Percentiles rank a stretch among this genome's conserved stretches.
These are phyloP conservation scores for Cyphomyrus discorhynchus DNA, from an alignment of 2,113 vertebrate genomes.

Conservation along the genomic window DNA sequence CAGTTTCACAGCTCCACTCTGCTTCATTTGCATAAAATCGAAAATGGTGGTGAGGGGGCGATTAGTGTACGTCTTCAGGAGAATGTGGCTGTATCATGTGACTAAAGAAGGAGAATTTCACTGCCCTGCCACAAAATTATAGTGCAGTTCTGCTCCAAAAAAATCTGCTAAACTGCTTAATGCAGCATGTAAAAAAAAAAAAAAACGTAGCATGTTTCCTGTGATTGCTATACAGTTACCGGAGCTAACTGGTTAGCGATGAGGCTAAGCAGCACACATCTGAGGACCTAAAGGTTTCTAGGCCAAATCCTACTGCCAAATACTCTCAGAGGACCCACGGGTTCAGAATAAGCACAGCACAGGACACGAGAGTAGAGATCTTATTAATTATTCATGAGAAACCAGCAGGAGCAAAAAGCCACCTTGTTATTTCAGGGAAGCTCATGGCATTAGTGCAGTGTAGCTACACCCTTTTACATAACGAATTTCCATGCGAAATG, in stretches of 20 bases:
- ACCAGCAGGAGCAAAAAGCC: background rate
- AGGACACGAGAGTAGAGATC: background rate
- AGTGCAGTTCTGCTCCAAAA: background rate
- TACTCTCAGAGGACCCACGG: background rate
- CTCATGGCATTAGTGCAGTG: background rate
- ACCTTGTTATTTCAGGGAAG: slow-evolving; percentile 4
- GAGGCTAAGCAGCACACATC: background rate
- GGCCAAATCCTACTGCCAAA: background rate
- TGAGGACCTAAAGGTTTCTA: background rate
- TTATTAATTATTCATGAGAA: background rate
- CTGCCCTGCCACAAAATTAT: background rate
- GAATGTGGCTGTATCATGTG: background rate
- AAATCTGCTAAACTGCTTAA: background rate
- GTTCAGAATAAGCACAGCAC: background rate
- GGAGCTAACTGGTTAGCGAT: background rate
- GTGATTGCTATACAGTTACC: background rate
- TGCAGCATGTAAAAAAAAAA: background rate
- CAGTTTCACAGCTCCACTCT: background rate
- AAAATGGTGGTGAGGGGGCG: background rate
- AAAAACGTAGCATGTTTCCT: background rate
- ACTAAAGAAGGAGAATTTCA: background rate
- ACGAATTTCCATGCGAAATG: background rate
- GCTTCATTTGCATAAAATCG: background rate
- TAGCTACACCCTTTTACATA: background rate
- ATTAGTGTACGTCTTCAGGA: background rate